These are phyloP conservation scores for Gryon sp. DNA, from an alignment of 1,140 invertebrate species.

Conservation along the genomic window DNA sequence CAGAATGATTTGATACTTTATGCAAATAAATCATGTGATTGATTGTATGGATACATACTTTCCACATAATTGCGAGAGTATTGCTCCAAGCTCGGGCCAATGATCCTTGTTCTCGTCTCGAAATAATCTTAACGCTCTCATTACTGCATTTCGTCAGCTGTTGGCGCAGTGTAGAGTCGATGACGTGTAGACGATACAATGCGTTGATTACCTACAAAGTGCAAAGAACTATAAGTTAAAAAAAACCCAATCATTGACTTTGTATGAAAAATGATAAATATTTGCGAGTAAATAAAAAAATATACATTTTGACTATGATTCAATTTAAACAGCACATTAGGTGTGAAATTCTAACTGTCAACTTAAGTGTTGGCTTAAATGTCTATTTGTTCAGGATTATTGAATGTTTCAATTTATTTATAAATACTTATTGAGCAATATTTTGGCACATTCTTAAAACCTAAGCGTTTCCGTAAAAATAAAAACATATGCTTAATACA, in stretches of 20 bases:
- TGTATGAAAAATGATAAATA: too few species aligned
- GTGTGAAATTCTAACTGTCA: too few species aligned
- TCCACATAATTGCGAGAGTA: constrained; percentile 22
- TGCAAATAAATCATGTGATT: not conserved
- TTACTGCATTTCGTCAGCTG: constrained; percentile 64
- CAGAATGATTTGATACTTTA: too few species aligned
- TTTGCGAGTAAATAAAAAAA: too few species aligned
- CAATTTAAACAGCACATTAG: too few species aligned
- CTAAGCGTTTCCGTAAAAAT: too few species aligned
- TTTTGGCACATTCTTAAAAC: too few species aligned
- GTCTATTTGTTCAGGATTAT: too few species aligned
- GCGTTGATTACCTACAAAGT: constrained; percentile 26
- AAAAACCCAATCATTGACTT: constrained; percentile 3
- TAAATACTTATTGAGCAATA: constrained; percentile 2
- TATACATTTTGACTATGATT: too few species aligned
- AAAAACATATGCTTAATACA: too few species aligned
- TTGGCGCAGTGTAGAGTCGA: constrained; percentile 34
- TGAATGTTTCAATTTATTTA: too few species aligned
- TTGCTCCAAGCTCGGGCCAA: constrained; percentile 59
- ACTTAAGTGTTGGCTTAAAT: too few species aligned
- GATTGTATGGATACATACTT: not conserved
- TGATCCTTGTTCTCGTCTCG: constrained; percentile 65
- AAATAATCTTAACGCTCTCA: constrained; percentile 68
- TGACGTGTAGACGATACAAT: constrained; percentile 8
- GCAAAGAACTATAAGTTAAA: constrained; percentile 33